Evolutionary conservation across 2,113 vertebrate species (phyloP).

Genomic region (Dunckerocampus dactyliophorus): DNA sequence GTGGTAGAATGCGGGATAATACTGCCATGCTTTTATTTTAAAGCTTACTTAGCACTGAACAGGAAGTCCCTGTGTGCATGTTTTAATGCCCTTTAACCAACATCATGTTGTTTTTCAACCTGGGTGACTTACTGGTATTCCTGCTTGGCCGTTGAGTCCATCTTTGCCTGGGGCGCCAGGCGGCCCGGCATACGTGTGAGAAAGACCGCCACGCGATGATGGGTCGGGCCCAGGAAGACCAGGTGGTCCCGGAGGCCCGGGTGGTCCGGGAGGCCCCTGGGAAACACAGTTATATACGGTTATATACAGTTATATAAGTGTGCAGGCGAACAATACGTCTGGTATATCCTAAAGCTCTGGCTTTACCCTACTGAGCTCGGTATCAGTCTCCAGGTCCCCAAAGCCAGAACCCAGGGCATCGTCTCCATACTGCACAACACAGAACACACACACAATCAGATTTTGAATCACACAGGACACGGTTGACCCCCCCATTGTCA

Average conservation of each 20-base stretch:
- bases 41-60: no score
- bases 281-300: neutral
- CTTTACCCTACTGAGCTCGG: conserved; percentile 56
- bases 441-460: conserved; percentile 1
- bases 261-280: conserved; percentile 81
- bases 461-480: neutral
- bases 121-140: conserved; percentile 73
- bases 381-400: conserved; percentile 65
- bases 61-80: no score
- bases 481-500: no score
- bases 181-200: conserved; percentile 47
- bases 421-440: conserved; percentile 65
- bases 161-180: conserved; percentile 74
- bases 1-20: no score
- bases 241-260: conserved; percentile 81
- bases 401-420: conserved; percentile 76
- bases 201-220: conserved; percentile 13
- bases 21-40: no score
- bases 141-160: conserved; percentile 72
- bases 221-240: conserved; percentile 56
- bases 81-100: no score
- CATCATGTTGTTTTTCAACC: no score
- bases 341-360: neutral
- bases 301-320: no score
- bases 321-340: neutral